Percentiles rank a stretch among this genome's conserved stretches.
Evolutionary conservation across 1,140 invertebrate genomes (phyloP).

Genomic region (Caenorhabditis briggsae): DNA sequence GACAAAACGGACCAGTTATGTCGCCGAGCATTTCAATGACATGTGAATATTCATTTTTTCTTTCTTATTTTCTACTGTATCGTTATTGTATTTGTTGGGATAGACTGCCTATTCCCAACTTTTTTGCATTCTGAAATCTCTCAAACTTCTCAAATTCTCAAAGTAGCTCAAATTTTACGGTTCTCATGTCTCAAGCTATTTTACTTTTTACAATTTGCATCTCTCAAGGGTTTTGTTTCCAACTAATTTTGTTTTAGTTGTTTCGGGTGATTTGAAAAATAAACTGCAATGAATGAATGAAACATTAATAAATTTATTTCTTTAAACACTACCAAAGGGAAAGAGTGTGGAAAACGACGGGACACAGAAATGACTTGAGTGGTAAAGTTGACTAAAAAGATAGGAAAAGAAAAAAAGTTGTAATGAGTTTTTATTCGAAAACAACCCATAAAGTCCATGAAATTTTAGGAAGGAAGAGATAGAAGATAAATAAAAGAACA

Average conservation of each 20-base stretch:
- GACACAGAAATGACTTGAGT: slow-evolving; percentile 8
- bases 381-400: background rate
- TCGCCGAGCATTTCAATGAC: slow-evolving; percentile 28
- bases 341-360: background rate
- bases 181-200: slow-evolving; percentile 1
- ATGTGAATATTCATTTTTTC: background rate
- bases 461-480: background rate
- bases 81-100: background rate
- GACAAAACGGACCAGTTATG: slow-evolving; percentile 10
- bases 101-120: background rate
- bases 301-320: background rate
- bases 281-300: background rate
- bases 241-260: slow-evolving; percentile 11
- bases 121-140: too few relatives aligned
- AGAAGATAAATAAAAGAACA: background rate
- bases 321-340: background rate
- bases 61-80: background rate
- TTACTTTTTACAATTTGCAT: background rate
- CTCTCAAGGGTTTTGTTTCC: background rate
- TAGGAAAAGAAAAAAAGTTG: background rate
- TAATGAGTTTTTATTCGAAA: slow-evolving; percentile 12
- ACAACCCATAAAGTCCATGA: slow-evolving; percentile 54
- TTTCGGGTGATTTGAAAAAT: slow-evolving; percentile 38
- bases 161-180: background rate
- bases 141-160: too few relatives aligned